A percentile compares a stretch with the other conserved stretches of the same genome.
Evolutionary conservation across 1,140 invertebrate genomes (phyloP).

Genomic region (Drosophila athabasca): DNA sequence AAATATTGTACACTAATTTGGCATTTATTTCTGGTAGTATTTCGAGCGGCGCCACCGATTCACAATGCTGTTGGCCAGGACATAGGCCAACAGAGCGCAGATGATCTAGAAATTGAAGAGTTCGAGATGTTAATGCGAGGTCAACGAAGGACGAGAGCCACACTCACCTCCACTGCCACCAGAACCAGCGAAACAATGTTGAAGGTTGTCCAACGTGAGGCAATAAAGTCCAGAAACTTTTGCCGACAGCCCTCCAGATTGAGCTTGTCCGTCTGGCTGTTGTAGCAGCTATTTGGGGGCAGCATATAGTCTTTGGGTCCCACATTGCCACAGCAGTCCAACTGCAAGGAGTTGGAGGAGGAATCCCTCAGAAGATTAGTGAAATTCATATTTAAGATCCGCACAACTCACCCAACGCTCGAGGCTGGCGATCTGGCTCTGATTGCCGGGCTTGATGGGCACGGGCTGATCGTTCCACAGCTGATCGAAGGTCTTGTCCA

Average conservation of each 20-base stretch:
- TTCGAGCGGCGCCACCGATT: slow-evolving; percentile 82
- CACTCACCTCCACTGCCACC: slow-evolving; percentile 66
- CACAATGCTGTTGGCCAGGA: slow-evolving; percentile 77
- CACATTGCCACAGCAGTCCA: slow-evolving; percentile 87
- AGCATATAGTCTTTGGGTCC: slow-evolving; percentile 84
- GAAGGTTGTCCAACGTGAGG: slow-evolving; percentile 64
- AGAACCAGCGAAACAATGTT: slow-evolving; percentile 65
- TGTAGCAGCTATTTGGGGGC: slow-evolving; percentile 83
- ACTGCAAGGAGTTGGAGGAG: slow-evolving; percentile 83
- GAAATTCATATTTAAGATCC: background rate
- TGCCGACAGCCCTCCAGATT: slow-evolving; percentile 82
- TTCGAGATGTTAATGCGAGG: no score
- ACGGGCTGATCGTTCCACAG: slow-evolving; percentile 71
- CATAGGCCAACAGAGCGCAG: slow-evolving; percentile 69
- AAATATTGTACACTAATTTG: background rate
- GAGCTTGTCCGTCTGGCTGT: slow-evolving; percentile 58
- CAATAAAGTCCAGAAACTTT: slow-evolving; percentile 70
- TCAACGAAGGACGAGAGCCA: background rate
- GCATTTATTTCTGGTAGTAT: slow-evolving; percentile 72
- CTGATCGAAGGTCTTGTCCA: slow-evolving; percentile 70
- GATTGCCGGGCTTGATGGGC: slow-evolving; percentile 74
- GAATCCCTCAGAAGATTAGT: background rate
- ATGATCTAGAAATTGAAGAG: slow-evolving; percentile 52
- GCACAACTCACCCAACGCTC: slow-evolving; percentile 74
- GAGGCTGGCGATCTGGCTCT: slow-evolving; percentile 70